Evolutionary conservation across 2,888 invertebrate species (phyloP), one percentile per base, ranked within the genome.

Genomic region (Drosophila melanosoma): DNA sequence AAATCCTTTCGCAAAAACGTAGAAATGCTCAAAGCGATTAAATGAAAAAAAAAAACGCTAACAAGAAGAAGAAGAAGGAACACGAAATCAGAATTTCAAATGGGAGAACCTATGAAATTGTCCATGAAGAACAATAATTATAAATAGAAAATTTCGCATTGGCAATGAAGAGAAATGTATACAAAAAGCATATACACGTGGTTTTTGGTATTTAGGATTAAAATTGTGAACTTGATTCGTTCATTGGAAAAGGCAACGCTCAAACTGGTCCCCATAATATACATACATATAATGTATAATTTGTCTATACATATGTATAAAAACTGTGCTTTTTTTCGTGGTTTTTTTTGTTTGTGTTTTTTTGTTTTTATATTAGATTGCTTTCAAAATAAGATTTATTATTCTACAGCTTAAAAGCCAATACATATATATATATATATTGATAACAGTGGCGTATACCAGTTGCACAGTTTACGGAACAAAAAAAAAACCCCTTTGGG

Each of bases 181-280:
- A 58, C 23, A 36, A n/a, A 58, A 61, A 62, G 38, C 52, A 56
- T 35, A 56, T 48, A 67, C 40, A 53, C 42, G 17, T 36, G 23
- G 26, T 40, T 29, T 29, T 29, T 51, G 54, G 58, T 58, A 61
- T 49, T 36, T 42, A 35, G 42, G 36, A 42, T 49, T 58, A 23
- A 62, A 48, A 45, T 23, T 15, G 17, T 20, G 61, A 68, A 78
- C 69, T 68, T 79, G 32, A 42, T 63, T 10, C 26, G 48, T 51
- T 57, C 35, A 63, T 67, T 56, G 54, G 51, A 42, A 74, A 85
- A 87, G 81, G 73, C 87, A 89, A 81, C 82, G 85, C 76, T 87
- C 82, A 75, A 87, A 78, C 85, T 86, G 85, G 85, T 89, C 85
- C 85, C 85, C 82, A 76, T 78, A 79, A 76, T 83, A 80, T 70